A percentile compares a stretch with the other conserved stretches of the same genome.
phyloP scores from a whole-genome alignment of 2,888 invertebrate genomes.

The Hyposoter dolosus region DNA sequence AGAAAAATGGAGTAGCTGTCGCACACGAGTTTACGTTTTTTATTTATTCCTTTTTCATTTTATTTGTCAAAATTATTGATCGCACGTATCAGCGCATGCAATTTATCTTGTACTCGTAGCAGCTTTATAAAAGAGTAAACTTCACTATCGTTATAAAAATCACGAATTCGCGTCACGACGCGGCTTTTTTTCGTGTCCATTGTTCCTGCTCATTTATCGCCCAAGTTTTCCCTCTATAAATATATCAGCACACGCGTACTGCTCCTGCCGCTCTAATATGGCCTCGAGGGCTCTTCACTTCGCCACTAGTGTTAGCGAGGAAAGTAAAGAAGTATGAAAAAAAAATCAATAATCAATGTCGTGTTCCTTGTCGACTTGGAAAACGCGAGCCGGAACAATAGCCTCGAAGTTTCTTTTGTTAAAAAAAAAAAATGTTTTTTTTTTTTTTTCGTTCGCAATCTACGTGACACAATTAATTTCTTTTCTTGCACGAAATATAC shows the following conservation, averaged over 20 bases:
- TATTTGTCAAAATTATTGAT: constrained; percentile 4
- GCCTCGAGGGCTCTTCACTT: constrained; percentile 14
- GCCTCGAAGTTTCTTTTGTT: constrained; percentile 27
- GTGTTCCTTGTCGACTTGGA: constrained; percentile 11
- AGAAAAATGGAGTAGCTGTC: neutral
- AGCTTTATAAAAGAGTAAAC: neutral
- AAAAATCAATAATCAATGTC: constrained; percentile 46
- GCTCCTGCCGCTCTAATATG: constrained; percentile 8
- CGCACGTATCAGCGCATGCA: neutral
- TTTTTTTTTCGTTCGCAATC: neutral
- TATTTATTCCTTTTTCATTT: neutral
- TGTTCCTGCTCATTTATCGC: constrained; percentile 8
- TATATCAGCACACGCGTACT: neutral
- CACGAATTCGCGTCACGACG: constrained; percentile 20
- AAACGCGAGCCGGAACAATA: constrained; percentile 21
- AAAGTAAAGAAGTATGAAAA: neutral
- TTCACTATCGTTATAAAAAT: constrained; percentile 28
- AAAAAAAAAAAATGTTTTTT: constrained; percentile 29
- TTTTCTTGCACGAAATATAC: neutral
- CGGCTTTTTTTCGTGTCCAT: constrained; percentile 4
- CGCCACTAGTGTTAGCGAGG: neutral
- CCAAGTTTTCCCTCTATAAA: neutral
- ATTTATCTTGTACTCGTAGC: neutral
- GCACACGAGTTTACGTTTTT: neutral
- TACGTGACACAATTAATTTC: constrained; percentile 14